A percentile compares a stretch with the other conserved stretches of the same genome.
phyloP scores from a whole-genome alignment of 2,797 vertebrate genomes.

The Buceros bicornis region DNA sequence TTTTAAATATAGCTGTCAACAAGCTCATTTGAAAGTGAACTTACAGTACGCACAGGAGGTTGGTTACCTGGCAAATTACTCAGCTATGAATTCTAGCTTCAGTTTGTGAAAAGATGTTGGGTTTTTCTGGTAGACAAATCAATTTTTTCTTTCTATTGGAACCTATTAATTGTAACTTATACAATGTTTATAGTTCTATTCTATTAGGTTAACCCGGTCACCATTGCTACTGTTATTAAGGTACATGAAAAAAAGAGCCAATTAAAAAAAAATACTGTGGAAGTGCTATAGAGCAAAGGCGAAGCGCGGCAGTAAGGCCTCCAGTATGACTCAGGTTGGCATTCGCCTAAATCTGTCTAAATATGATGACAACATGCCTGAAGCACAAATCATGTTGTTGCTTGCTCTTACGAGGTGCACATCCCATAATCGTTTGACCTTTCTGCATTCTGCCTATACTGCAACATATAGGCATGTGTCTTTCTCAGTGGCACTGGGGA shows the following conservation, averaged over 20 bases:
- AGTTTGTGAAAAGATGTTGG: neutral
- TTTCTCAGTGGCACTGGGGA: neutral
- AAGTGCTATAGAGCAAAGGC: neutral
- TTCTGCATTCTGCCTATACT: neutral
- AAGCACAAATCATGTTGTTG: conserved; percentile 10
- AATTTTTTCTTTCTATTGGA: neutral
- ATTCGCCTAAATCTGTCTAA: neutral
- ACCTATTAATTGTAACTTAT: neutral
- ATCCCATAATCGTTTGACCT: conserved; percentile 20
- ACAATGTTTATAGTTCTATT: neutral
- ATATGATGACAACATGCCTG: neutral
- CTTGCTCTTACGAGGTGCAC: neutral
- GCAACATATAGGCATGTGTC: neutral
- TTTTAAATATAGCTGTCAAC: conserved; percentile 1
- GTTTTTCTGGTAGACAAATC: neutral
- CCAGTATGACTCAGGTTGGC: neutral
- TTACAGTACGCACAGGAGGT: neutral
- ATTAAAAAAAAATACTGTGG: neutral
- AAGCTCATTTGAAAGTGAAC: conserved; percentile 26
- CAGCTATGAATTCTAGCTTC: neutral
- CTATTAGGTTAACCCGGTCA: neutral
- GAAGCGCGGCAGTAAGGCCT: neutral
- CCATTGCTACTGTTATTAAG: neutral
- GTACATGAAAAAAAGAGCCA: neutral
- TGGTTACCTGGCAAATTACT: neutral